Evolutionary conservation across 1,140 invertebrate species (phyloP).

Genomic region (Pararge aegeria): DNA sequence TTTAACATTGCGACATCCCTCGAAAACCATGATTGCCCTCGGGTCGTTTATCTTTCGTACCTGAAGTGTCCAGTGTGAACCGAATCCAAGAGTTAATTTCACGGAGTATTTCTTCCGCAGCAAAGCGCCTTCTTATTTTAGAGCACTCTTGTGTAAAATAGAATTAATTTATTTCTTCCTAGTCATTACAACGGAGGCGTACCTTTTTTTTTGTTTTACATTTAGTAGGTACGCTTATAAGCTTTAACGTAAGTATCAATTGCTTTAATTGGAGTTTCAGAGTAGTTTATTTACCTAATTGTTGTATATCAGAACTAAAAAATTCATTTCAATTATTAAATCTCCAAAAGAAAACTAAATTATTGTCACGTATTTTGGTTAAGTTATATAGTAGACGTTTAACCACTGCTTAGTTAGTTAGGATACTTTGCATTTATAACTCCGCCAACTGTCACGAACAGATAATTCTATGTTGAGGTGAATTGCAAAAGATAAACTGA

Average conservation of each 20-base stretch:
- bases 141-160: slow-evolving; percentile 54
- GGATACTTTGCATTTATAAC: slow-evolving; percentile 2
- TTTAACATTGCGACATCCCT: background rate
- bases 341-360: no score
- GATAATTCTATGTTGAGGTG: slow-evolving; percentile 9
- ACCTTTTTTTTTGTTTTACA: background rate
- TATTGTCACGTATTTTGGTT: no score
- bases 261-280: no score
- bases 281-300: no score
- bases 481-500: slow-evolving; percentile 12
- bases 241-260: no score
- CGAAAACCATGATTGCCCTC: slow-evolving; percentile 13
- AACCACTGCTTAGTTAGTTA: no score
- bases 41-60: slow-evolving; percentile 54
- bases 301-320: no score
- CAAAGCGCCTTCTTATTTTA: slow-evolving; percentile 50
- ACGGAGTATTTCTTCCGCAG: slow-evolving; percentile 61
- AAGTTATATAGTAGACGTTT: no score
- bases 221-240: background rate
- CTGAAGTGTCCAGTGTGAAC: slow-evolving; percentile 60
- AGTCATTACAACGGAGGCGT: slow-evolving; percentile 11
- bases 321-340: no score
- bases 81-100: slow-evolving; percentile 66
- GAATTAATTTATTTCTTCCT: slow-evolving; percentile 45
- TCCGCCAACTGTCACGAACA: slow-evolving; percentile 2